Base-by-base conservation (phyloP, 1,140 invertebrate species). In the Drosophila sturtevanti region DNA sequence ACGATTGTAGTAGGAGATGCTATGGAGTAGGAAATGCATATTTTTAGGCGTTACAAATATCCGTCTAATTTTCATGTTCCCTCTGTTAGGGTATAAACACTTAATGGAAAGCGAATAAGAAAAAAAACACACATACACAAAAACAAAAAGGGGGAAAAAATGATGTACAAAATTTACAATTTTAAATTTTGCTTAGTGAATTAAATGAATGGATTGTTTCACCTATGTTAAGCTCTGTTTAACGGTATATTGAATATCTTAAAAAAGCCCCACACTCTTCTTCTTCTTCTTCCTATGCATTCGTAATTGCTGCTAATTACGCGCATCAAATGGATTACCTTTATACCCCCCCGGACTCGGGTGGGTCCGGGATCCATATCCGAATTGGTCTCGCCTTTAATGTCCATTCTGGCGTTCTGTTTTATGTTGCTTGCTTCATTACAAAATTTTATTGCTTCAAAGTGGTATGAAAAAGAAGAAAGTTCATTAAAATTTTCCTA, bases 401-500 rank as follows among this genome's bases (percentile, higher is more conserved):
- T 69, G 41, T 82, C 58, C 63, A 79, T 38, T 76, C 74, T 67
- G 71, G 79, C 84, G 63, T 87, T 73, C 59, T 63, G 68, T 84
- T 81, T 87, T 75, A 89, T 87, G 76, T 82, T 79, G 56, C 37
- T 41, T 68, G 84, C 84, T 84, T 74, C 84, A 87, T 87, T 87
- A 80, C 75, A 72, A 89, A 72, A 79, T 21, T 85, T 80, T 73
- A 82, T 89, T 82, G 84, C 84, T 67, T 48, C 35, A 67, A 18
- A 54, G 14, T 16, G n/a, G 7, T 27, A 54, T 51, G 68, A 55
- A 65, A 66, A 73, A 73, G 55, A 56, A 7, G 55, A 37, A 68
- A 64, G 63, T 77, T 77, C 70, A 77, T 77, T 76, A 72, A 70
- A 54, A 56, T 60, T 12, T 44, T 44, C 14, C 41, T 44, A 44